Conservation (phyloP, 2,888 invertebrate species). For the Drosophila paranaensis region DNA sequence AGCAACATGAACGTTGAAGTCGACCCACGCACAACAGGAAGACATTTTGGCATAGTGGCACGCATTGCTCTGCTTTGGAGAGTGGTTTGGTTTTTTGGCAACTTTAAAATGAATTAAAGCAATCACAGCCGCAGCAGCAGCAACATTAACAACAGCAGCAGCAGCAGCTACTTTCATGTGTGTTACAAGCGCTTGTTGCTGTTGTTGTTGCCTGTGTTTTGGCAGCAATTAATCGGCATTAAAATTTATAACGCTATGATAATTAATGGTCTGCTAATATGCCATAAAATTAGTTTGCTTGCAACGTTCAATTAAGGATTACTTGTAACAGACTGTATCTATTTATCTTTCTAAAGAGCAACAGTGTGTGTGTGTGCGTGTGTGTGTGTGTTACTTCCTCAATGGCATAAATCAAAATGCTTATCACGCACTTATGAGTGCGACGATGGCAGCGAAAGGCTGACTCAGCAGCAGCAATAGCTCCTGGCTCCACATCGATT, state of each 20-base stretch:
- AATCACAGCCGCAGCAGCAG: constrained; percentile 25
- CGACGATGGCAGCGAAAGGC: constrained; percentile 46
- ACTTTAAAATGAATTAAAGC: constrained; percentile 24
- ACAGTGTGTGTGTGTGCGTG: not conserved
- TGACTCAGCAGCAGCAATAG: constrained; percentile 38
- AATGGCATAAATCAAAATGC: constrained; percentile 77
- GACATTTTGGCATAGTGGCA: constrained; percentile 57
- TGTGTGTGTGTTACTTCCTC: constrained; percentile 53
- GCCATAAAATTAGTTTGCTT: constrained; percentile 76
- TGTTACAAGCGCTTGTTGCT: constrained; percentile 54
- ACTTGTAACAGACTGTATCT: constrained; percentile 54
- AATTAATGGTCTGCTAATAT: constrained; percentile 78
- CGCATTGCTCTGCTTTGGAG: constrained; percentile 44
- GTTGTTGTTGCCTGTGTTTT: constrained; percentile 62
- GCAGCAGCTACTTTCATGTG: constrained; percentile 48
- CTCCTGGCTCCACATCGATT: constrained; percentile 50
- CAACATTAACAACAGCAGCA: constrained; percentile 18
- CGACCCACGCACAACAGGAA: constrained; percentile 59
- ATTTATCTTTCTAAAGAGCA: constrained; percentile 34
- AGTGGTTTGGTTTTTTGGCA: constrained; percentile 26
- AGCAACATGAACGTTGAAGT: constrained; percentile 21
- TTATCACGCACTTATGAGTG: constrained; percentile 72
- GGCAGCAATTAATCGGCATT: constrained; percentile 79
- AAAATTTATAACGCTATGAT: constrained; percentile 75
- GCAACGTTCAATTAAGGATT: constrained; percentile 78